phyloP scores from a whole-genome alignment of 2,113 vertebrate species.

The Cranoglanis bouderius region DNA sequence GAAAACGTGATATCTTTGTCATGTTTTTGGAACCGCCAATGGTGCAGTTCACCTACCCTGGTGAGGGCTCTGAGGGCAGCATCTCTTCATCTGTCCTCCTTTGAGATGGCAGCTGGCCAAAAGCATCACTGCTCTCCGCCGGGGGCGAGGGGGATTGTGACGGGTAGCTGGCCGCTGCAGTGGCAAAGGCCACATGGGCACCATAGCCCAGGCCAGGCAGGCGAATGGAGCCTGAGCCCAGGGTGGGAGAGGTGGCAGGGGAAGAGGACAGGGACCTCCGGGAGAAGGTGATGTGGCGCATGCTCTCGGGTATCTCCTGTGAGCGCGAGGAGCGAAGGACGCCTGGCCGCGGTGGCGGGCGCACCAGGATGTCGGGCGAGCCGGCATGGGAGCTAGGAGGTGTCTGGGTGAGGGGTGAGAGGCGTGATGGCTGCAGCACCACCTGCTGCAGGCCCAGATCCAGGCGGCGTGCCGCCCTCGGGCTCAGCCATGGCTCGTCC shows the following conservation, averaged over 20 bases:
- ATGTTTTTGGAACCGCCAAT: conserved; percentile 65
- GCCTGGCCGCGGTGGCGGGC: conserved; percentile 88
- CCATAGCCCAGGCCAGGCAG: conserved; percentile 76
- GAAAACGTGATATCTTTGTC: conserved; percentile 56
- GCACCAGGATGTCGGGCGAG: conserved; percentile 91
- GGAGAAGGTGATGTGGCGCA: conserved; percentile 93
- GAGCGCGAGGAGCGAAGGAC: conserved; percentile 85
- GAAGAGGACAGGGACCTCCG: conserved; percentile 82
- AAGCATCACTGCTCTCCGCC: conserved; percentile 87
- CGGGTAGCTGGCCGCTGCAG: conserved; percentile 87
- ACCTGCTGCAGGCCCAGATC: conserved; percentile 97
- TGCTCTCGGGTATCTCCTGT: conserved; percentile 89
- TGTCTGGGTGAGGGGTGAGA: conserved; percentile 97
- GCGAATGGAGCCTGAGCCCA: conserved; percentile 81
- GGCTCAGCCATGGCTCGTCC: conserved; percentile 93
- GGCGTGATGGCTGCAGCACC: conserved; percentile 96
- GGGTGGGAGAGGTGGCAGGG: conserved; percentile 85
- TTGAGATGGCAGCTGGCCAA: conserved; percentile 89
- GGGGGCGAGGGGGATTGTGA: conserved; percentile 86
- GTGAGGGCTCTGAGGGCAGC: conserved; percentile 90
- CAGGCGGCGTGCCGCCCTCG: conserved; percentile 87
- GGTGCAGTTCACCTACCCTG: conserved; percentile 89
- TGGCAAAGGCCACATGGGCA: conserved; percentile 85
- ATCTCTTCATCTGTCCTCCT: conserved; percentile 91
- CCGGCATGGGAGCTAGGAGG: conserved; percentile 93